A percentile compares a stretch with the other conserved stretches of the same genome.
These are phyloP conservation scores for Trochalopteron elliotii DNA, from an alignment of 2,113 vertebrate genomes.

Conservation along the genomic window DNA sequence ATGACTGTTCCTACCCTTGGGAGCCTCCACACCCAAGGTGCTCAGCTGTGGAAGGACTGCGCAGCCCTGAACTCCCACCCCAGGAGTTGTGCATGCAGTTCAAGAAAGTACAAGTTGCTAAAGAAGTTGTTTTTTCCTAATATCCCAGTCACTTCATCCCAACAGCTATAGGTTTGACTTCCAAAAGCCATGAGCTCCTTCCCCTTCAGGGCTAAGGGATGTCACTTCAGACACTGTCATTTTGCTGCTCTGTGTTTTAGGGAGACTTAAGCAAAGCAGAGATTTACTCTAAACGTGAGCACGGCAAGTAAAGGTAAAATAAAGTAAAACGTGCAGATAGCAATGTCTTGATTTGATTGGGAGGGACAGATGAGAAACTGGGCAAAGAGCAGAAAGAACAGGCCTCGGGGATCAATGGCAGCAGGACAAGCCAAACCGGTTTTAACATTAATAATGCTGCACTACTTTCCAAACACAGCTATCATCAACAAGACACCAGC, in stretches of 20 bases:
- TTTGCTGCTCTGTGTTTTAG: not conserved
- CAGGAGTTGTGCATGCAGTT: fast-evolving
- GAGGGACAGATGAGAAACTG: slow-evolving; percentile 75
- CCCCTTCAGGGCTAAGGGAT: not conserved
- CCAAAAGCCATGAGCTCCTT: not conserved
- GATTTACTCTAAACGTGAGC: not conserved
- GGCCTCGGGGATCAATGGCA: slow-evolving; percentile 68
- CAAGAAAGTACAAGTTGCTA: not conserved
- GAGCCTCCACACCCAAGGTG: not conserved
- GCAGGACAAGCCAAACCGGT: slow-evolving; percentile 80
- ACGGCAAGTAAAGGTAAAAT: slow-evolving; percentile 22
- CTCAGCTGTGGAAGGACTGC: fast-evolving
- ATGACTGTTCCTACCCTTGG: not conserved
- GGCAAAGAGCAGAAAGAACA: slow-evolving; percentile 71
- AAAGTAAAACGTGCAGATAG: slow-evolving; percentile 35
- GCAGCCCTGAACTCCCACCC: not conserved
- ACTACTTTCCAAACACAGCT: slow-evolving; percentile 66
- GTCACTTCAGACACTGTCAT: fast-evolving
- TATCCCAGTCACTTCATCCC: fast-evolving
- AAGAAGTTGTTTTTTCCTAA: not conserved
- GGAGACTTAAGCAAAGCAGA: not conserved
- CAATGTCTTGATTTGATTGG: slow-evolving; percentile 70
- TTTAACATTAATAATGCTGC: slow-evolving; percentile 74
- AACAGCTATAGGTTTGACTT: not conserved
- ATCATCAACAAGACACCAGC: slow-evolving; percentile 64